A percentile compares a stretch with the other conserved stretches of the same genome.
Evolutionary conservation across 2,888 invertebrate genomes (phyloP).

Genomic region (Plusia festucae): DNA sequence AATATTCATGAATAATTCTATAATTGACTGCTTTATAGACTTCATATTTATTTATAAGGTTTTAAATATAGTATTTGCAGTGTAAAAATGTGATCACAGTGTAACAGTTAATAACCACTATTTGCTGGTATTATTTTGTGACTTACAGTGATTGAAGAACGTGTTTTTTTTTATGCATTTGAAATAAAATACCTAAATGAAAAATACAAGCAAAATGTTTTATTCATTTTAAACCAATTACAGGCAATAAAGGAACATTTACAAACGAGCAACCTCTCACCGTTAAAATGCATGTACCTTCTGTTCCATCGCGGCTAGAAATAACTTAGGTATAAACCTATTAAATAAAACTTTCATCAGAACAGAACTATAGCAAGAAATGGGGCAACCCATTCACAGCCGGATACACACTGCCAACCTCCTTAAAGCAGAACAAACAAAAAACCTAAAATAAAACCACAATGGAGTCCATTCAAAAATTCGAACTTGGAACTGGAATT

Average conservation of each 20-base stretch:
- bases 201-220: too few species aligned
- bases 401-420: slow-evolving; percentile 6
- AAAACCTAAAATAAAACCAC: slow-evolving; percentile 24
- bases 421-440: slow-evolving; percentile 17
- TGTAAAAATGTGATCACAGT: neutral
- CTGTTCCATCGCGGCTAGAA: too few species aligned
- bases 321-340: neutral
- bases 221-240: too few species aligned
- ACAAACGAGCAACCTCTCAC: too few species aligned
- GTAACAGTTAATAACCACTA: too few species aligned
- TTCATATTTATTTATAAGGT: neutral
- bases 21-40: slow-evolving; percentile 9
- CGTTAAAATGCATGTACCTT: too few species aligned
- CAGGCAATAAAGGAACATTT: too few species aligned
- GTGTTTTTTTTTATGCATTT: too few species aligned
- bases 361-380: slow-evolving; percentile 7
- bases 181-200: too few species aligned
- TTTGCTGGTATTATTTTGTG: too few species aligned
- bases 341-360: neutral
- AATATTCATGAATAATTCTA: slow-evolving; percentile 34
- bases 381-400: neutral
- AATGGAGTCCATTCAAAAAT: slow-evolving; percentile 12
- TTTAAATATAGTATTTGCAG: neutral
- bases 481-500: slow-evolving; percentile 18
- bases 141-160: too few species aligned